phyloP scores from a whole-genome alignment of 2,113 vertebrate genomes.

The Hystrix brachyura region DNA sequence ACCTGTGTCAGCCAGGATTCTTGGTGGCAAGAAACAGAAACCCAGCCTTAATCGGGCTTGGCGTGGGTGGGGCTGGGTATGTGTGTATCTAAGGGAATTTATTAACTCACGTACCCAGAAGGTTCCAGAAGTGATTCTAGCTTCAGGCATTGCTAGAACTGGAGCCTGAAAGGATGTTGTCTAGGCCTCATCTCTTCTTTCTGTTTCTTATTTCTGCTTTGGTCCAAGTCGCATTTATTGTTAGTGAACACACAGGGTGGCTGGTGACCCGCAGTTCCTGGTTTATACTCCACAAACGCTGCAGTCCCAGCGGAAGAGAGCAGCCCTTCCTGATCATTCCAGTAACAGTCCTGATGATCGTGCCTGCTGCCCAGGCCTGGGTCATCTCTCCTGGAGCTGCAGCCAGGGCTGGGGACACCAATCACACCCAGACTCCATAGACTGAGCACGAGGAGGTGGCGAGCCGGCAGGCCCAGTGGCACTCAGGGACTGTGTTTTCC shows the following conservation, averaged over 20 bases:
- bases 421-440: rapidly evolving
- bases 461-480: no score
- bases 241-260: rapidly evolving
- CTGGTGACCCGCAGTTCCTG: neutral
- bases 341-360: rapidly evolving
- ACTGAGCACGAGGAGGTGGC: neutral
- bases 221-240: neutral
- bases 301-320: neutral
- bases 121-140: neutral
- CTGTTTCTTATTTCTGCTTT: neutral
- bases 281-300: rapidly evolving
- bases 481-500: neutral
- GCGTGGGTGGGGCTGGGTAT: rapidly evolving
- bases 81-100: neutral
- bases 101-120: neutral
- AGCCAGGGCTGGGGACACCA: neutral
- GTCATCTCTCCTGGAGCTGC: no score
- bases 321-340: no score
- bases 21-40: neutral
- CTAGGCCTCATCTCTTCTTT: rapidly evolving
- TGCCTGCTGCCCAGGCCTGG: rapidly evolving
- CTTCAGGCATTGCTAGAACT: neutral
- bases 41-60: rapidly evolving
- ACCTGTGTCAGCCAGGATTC: neutral
- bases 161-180: rapidly evolving